Evolutionary conservation across 2,113 vertebrate species (phyloP).

Genomic region (Pristiophorus japonicus): DNA sequence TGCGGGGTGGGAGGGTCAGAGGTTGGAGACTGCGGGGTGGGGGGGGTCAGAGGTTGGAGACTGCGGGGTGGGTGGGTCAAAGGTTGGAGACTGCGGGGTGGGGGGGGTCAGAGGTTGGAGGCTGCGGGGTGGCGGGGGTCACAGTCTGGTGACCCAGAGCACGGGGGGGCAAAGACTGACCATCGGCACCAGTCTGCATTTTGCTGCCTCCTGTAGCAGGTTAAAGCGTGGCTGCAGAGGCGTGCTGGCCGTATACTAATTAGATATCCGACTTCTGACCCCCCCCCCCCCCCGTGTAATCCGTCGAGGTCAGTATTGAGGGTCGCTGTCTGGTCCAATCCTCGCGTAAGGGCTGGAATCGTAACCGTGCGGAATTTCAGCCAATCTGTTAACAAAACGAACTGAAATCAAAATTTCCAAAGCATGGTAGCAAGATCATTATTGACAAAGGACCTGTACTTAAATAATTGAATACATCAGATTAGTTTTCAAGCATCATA

Average conservation of each 20-base stretch:
- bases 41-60: no score
- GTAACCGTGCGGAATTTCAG: background rate
- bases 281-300: no score
- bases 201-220: background rate
- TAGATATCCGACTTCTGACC: background rate
- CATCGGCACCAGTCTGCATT: background rate
- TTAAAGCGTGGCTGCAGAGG: background rate
- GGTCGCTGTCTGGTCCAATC: background rate
- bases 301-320: background rate
- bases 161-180: no score
- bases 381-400: background rate
- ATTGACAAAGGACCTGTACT: background rate
- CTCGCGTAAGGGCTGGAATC: background rate
- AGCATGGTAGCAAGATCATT: background rate
- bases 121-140: no score
- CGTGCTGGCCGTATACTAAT: background rate
- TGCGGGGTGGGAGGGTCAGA: no score
- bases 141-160: background rate
- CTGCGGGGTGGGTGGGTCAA: no score
- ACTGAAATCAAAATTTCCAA: background rate
- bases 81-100: no score
- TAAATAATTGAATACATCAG: background rate
- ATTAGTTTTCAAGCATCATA: background rate
- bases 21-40: no score
- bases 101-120: no score